Evolutionary conservation across 2,797 vertebrate species (phyloP), one percentile per base, ranked within the genome.

Genomic region (Trachops cirrhosus): DNA sequence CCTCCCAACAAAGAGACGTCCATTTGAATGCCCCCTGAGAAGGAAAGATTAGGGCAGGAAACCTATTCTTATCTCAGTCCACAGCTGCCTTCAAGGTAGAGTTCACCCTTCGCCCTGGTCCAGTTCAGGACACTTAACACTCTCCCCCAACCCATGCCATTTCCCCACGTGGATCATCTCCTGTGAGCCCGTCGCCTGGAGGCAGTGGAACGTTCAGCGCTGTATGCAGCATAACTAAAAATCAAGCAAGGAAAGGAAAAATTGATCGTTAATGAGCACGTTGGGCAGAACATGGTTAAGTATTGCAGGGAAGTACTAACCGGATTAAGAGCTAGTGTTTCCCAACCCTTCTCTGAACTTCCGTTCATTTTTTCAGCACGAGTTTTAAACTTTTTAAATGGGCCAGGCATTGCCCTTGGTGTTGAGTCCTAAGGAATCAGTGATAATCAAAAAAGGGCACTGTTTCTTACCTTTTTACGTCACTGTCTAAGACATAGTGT

Each of bases 271-370:
- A 73, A n/a, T 84, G 82, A 87, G 21, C 37, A 46, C 18, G 16
- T 6, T 2, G 2, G 15, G 29, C 62, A 97, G 57, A 95, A 95
- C 3, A 15, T 85, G 67, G 44, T 52, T 87, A 89, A 86, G 52
- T 68, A 29, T 77, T 77, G 5, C 34, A 74, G 48, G 5, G 74
- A 84, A 73, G 52, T 52, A 46, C 19, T 96, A 94, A 88, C 52
- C 26, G 50, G 52, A 80, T 85, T 71, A 46, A 70, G 71, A 70
- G 8, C 21, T 37, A 89, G 34, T 57, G 19, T 86, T 93, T 94
- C 44, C 86, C 34, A 90, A 0, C 37, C 68, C 29, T 93, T 70
- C 88, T 96, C 44, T 86, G 73, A 82, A 83, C 32, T 95, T 82
- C 37, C 22, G n/a, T 73, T 86, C 29, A 62, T 83, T 96, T 71